Evolutionary conservation across 53 echinoderm and acorn worm species (phyloP).

Genomic region (Glandiceps talaboti): DNA sequence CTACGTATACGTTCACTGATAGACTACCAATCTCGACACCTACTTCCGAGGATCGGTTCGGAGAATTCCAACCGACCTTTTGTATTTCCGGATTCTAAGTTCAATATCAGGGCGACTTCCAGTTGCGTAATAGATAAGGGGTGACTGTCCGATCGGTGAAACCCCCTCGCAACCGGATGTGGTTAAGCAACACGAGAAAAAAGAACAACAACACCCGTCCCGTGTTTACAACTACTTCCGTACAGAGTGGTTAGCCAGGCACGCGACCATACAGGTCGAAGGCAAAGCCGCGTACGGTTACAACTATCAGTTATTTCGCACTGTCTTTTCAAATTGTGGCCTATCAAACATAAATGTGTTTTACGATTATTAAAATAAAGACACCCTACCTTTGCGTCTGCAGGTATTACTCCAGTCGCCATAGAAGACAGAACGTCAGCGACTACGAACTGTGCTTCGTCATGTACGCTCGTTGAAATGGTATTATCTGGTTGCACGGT

Average conservation of each 20-base stretch:
- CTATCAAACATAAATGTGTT: too few species aligned
- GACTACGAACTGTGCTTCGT: conserved; percentile 9
- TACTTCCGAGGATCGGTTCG: neutral
- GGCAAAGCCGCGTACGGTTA: too few species aligned
- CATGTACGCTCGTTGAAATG: neutral
- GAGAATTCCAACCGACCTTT: neutral
- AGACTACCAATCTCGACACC: too few species aligned
- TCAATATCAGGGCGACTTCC: neutral
- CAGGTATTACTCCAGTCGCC: conserved; percentile 76
- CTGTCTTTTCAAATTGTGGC: too few species aligned
- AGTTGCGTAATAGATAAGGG: neutral
- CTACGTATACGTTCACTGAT: too few species aligned
- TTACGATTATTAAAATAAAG: too few species aligned
- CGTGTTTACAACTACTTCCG: neutral
- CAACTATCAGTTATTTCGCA: too few species aligned
- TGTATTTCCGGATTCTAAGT: neutral
- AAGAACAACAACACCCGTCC: too few species aligned
- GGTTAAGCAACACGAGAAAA: neutral
- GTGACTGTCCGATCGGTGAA: neutral
- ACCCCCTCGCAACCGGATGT: neutral
- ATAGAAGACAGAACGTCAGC: conserved; percentile 79
- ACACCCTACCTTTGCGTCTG: conserved; percentile 62
- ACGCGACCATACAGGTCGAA: neutral
- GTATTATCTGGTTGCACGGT: neutral
- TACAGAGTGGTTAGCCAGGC: neutral